Evolutionary conservation across 2,113 vertebrate species (phyloP).

Genomic region (Triplophysa tibetana): DNA sequence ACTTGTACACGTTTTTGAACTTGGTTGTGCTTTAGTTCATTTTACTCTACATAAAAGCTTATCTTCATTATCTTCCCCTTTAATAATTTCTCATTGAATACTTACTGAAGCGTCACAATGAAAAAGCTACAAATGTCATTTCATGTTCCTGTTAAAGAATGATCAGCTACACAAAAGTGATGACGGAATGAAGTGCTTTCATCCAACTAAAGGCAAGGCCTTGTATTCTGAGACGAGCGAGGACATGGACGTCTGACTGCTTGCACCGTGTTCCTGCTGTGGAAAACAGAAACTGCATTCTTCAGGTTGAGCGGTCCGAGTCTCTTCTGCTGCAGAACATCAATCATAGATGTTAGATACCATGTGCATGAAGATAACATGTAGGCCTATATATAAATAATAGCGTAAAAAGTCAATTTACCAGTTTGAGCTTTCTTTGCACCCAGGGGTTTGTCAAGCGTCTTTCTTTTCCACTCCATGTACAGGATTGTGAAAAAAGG

Average conservation of each 20-base stretch:
- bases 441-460: neutral
- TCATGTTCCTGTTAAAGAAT: neutral
- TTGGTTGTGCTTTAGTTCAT: no score
- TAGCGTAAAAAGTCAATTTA: neutral
- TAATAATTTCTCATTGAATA: no score
- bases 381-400: no score
- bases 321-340: conserved; percentile 3
- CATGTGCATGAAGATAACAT: no score
- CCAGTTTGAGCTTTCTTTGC: conserved; percentile 11
- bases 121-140: no score
- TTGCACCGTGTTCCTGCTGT: conserved; percentile 82
- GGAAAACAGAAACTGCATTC: conserved; percentile 85
- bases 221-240: conserved; percentile 57
- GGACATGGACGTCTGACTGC: conserved; percentile 60
- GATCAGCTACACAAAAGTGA: neutral
- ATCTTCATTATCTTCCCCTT: no score
- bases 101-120: no score
- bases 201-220: conserved; percentile 49
- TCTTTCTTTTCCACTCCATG: conserved; percentile 16
- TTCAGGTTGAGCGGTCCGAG: conserved; percentile 54
- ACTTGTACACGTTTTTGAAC: no score
- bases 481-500: neutral
- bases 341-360: neutral
- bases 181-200: neutral
- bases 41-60: no score